Conservation (phyloP, 2,888 invertebrate species). For the Drosophila limbata region DNA sequence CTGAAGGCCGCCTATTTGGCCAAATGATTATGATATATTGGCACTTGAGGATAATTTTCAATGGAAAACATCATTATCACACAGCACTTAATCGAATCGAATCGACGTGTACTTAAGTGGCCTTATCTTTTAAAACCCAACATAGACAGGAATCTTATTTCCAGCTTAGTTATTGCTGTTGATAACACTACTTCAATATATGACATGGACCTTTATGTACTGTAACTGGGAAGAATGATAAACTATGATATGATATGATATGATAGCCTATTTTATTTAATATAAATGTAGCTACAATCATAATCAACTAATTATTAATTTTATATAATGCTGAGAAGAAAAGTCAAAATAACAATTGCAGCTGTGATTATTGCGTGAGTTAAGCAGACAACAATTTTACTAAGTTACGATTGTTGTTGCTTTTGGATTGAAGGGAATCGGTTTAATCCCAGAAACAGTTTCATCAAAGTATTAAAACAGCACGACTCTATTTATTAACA, state of each 20-base stretch:
- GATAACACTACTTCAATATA: conserved; percentile 34
- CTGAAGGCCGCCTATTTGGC: conserved; percentile 70
- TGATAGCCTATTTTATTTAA: conserved; percentile 24
- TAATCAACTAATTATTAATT: conserved; percentile 27
- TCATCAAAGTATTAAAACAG: conserved; percentile 39
- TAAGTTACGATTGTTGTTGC: conserved; percentile 39
- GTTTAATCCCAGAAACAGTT: not conserved
- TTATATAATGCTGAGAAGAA: conserved; percentile 47
- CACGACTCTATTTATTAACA: conserved; percentile 26
- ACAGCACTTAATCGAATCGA: conserved; percentile 62
- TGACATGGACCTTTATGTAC: conserved; percentile 14
- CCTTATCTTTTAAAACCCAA: conserved; percentile 49
- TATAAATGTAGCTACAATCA: conserved; percentile 24
- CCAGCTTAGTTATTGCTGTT: conserved; percentile 32
- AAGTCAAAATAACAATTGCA: conserved; percentile 60
- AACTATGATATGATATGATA: conserved; percentile 26
- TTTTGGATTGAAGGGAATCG: not conserved
- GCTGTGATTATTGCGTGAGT: conserved; percentile 70
- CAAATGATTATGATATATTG: conserved; percentile 38
- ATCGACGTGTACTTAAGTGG: conserved; percentile 68
- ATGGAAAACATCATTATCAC: not conserved
- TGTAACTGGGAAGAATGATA: conserved; percentile 26
- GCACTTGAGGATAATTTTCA: conserved; percentile 18
- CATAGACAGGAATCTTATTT: conserved; percentile 31
- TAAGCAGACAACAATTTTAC: conserved; percentile 45